A percentile compares a stretch with the other conserved stretches of the same genome.
phyloP scores from a whole-genome alignment of 2,113 vertebrate genomes.

The Chrysochloris asiatica region DNA sequence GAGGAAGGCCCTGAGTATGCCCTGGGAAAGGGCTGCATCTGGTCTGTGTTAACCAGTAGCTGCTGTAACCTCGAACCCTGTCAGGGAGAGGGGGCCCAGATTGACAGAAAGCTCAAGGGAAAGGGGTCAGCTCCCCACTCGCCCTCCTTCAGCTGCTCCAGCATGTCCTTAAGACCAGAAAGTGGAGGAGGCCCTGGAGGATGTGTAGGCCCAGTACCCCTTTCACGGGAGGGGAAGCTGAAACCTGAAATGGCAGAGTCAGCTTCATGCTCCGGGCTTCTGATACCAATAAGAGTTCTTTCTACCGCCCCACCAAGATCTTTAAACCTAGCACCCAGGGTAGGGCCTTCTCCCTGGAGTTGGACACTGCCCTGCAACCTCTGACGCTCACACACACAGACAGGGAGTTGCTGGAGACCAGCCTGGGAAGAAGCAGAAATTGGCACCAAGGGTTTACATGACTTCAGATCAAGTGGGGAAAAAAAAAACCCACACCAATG shows the following conservation, averaged over 20 bases:
- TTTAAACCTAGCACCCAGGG: neutral
- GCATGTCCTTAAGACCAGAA: neutral
- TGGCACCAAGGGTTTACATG: neutral
- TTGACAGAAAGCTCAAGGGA: neutral
- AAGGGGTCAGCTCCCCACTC: neutral
- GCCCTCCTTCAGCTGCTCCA: neutral
- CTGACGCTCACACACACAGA: neutral
- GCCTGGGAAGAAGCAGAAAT: neutral
- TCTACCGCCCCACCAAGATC: neutral
- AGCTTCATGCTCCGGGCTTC: neutral
- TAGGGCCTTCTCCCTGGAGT: neutral
- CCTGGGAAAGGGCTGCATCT: constrained; percentile 33
- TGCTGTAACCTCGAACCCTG: neutral
- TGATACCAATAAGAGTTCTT: neutral
- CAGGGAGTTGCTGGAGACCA: neutral
- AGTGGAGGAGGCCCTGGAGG: neutral
- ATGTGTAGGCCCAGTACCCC: neutral
- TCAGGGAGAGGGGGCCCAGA: neutral
- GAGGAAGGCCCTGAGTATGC: neutral
- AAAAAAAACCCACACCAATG: neutral
- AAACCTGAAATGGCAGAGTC: neutral
- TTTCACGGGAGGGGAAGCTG: neutral
- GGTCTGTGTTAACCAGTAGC: constrained; percentile 47
- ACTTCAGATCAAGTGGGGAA: neutral
- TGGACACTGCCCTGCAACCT: neutral